phyloP scores from a whole-genome alignment of 1,140 invertebrate genomes.

The Bombus superbus region DNA sequence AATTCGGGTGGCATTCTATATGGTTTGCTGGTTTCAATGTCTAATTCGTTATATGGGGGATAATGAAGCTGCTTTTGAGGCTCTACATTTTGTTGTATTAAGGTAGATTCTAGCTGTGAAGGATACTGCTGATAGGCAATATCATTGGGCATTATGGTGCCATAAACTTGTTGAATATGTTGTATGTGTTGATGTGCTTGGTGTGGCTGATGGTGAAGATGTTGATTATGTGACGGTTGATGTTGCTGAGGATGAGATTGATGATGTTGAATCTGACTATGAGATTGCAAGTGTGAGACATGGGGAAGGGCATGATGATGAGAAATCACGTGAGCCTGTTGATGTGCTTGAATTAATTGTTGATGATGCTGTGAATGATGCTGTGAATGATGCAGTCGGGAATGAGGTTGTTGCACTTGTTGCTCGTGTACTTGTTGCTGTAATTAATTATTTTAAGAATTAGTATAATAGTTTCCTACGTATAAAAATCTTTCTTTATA shows the following conservation, averaged over 20 bases:
- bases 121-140: conserved; percentile 71
- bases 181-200: conserved; percentile 63
- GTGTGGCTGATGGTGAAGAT: conserved; percentile 63
- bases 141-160: conserved; percentile 63
- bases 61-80: conserved; percentile 71
- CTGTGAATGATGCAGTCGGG: conserved; percentile 59
- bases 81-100: conserved; percentile 63
- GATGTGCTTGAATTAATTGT: conserved; percentile 63
- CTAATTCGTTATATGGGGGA: conserved; percentile 64
- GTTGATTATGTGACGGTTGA: conserved; percentile 62
- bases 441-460: conserved; percentile 42
- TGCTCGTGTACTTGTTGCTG: conserved; percentile 67
- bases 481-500: neutral
- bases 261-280: conserved; percentile 69
- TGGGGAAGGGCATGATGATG: conserved; percentile 63
- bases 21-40: conserved; percentile 69
- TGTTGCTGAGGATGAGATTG: conserved; percentile 52
- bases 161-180: conserved; percentile 69
- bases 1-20: conserved; percentile 76
- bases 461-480: neutral
- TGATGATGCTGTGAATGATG: conserved; percentile 63
- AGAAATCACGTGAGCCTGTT: conserved; percentile 47
- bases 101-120: conserved; percentile 64
- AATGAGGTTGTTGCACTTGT: conserved; percentile 65
- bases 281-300: conserved; percentile 64